Evolutionary conservation across 92 coral and sea anemone genomes (phyloP), one percentile per base, ranked within the genome.

Genomic region (Hydrozoanthus gracilis): DNA sequence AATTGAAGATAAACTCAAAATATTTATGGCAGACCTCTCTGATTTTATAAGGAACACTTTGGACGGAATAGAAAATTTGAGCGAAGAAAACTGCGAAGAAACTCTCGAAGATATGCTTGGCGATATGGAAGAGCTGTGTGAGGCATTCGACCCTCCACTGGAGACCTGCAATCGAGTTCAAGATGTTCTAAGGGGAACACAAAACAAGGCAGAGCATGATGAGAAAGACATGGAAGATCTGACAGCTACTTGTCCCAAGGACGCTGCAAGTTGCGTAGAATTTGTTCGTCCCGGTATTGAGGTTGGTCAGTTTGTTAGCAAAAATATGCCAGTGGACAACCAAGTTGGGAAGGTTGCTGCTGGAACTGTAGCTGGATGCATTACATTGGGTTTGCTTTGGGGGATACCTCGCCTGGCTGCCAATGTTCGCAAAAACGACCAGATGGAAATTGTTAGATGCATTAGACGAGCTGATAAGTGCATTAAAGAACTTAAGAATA

Each of bases 81-180:
- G 65, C 27, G 67, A 77, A 39, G 82, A 77, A 16, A 77, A 51
- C 50, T 77, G 47, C 44, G 82, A 39, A 54, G 68, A 77, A 15
- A 52, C 55, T 27, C 67, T 77, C 44, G 68, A 55, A 55, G 82
- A 77, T 15, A 77, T 51, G 5, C 0, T 20, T 6, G 68, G 27
- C 10, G 82, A 50, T 52, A 51, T 77, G 7, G 67, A 77, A 52
- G 66, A 27, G 4, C 50, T 77, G 49, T 55, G 51, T 35, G 27
- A 12, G 27, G 39, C 10, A 51, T 54, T 20, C 20, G 68, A 77
- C 5, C 50, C 52, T 16, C 44, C 76, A 15, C 44, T 71, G 39
- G 76, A 71, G 49, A 39, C 14, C 7, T 71, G 39, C 49, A 35
- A 71, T 16, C 10, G 3, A 16, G 52, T 39, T 15, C 76, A 35